Base-by-base conservation (phyloP, 1,140 invertebrate species). In the Brachionus manjavacas region DNA sequence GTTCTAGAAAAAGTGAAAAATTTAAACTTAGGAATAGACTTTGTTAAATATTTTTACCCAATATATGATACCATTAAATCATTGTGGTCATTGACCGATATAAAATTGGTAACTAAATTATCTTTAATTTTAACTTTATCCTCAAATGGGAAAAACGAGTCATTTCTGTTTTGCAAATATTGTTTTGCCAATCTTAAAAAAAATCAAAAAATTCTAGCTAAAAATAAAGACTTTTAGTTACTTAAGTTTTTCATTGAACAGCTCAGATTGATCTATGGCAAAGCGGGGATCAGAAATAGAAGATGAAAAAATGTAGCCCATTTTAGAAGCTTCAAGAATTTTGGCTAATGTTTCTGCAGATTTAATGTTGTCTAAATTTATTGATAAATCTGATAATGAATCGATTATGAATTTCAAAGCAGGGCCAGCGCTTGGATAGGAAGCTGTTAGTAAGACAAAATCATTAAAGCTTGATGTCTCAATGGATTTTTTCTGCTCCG, bases 1-100 rank as follows among this genome's bases (percentile, higher is more conserved):
- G 79, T 81, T 31, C 79, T 81, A 14, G 14, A 43, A 76, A 25
- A 31, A 41, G 12, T 28, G 4, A 23, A 35, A 79, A 35, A 35
- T 35, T 46, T 23, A 43, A 79, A 52, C 16, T 66, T 66, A 9
- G 7, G 23, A 66, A 28, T 28, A n/a, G 16, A 52, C n/a, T 52
- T 31, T 6, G 1, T 6, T 11, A 79, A 64, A 28, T 64, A 16
- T 16, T 16, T 20, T 20, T 81, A 81, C 79, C 79, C 79, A n/a
- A 81, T 28, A 23, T 81, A 81, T 14, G 79, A 81, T 4, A 81
- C 79, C 79, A 81, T 81, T 39, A 81, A 46, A 81, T 81, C 79
- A 81, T 81, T 81, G 52, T 81, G 79, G n/a, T 81, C 79, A 46
- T 81, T 81, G 7, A 68, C 52, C 39, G 79, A 39, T 64, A 81